phyloP scores from a whole-genome alignment of 2,888 invertebrate species.

The Polymixis lichenea region DNA sequence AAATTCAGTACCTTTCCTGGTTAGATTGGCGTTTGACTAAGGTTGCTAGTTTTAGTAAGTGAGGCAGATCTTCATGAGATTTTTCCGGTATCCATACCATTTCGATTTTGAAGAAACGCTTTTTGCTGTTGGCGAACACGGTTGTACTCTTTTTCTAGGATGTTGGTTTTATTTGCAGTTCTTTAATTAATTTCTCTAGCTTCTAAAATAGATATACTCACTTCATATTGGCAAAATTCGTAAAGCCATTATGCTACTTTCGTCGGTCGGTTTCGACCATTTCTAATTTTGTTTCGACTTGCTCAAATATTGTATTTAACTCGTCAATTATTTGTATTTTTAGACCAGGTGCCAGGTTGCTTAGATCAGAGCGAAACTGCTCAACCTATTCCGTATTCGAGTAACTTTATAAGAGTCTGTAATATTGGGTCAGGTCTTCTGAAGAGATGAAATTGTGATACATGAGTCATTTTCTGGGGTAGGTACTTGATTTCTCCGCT shows the following conservation, averaged over 20 bases:
- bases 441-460: neutral
- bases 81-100: neutral
- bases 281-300: neutral
- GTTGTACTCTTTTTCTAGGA: neutral
- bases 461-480: neutral
- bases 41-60: neutral
- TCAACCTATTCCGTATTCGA: neutral
- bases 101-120: neutral
- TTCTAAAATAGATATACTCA: neutral
- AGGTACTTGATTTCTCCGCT: neutral
- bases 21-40: neutral
- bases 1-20: neutral
- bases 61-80: neutral
- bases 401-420: too few relatives aligned
- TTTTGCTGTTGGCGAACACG: neutral
- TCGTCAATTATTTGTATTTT: neutral
- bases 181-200: neutral
- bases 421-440: neutral
- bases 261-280: neutral
- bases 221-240: neutral
- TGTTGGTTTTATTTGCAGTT: neutral
- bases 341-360: neutral
- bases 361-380: neutral
- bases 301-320: neutral
- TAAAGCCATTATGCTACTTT: neutral